These are phyloP conservation scores for Remorina albescens DNA, from an alignment of 2,797 vertebrate species.

Conservation along the genomic window DNA sequence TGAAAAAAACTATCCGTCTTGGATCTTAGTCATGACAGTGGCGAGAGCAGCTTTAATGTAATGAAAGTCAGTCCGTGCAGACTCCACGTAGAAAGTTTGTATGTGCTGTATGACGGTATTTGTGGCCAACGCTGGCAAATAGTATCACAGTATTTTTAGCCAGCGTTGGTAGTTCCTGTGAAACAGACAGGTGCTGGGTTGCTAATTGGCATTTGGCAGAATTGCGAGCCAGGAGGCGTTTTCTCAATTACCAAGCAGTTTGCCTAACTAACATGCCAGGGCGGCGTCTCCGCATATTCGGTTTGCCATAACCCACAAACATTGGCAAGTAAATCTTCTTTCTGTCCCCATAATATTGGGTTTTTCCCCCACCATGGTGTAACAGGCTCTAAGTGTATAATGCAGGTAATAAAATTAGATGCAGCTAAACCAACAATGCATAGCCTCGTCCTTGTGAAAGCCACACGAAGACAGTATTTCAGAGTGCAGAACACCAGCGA, in stretches of 20 bases:
- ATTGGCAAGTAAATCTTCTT: constrained; percentile 10
- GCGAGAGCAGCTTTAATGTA: neutral
- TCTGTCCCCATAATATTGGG: constrained; percentile 41
- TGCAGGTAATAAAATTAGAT: constrained; percentile 66
- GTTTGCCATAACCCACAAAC: constrained; percentile 22
- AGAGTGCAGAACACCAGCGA: constrained; percentile 34
- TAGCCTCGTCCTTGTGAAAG: constrained; percentile 35
- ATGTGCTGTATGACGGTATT: neutral
- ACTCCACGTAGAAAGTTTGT: neutral
- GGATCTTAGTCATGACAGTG: neutral
- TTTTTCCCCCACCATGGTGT: constrained; percentile 43
- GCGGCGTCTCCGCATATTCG: constrained; percentile 20
- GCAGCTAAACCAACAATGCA: constrained; percentile 48
- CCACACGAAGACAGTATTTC: constrained; percentile 37
- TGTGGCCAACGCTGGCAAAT: neutral
- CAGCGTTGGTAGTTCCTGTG: constrained; percentile 24
- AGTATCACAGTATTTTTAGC: constrained; percentile 30
- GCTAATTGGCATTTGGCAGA: constrained; percentile 68
- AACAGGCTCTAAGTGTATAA: constrained; percentile 30
- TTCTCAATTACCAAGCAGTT: constrained; percentile 57
- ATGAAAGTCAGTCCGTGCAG: neutral
- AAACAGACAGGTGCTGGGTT: constrained; percentile 46
- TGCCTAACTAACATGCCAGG: constrained; percentile 46
- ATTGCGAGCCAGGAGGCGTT: constrained; percentile 45
- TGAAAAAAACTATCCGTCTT: neutral